Evolutionary conservation across 2,113 vertebrate species (phyloP), one percentile per base, ranked within the genome.

Genomic region (Rhinolophus sinicus): DNA sequence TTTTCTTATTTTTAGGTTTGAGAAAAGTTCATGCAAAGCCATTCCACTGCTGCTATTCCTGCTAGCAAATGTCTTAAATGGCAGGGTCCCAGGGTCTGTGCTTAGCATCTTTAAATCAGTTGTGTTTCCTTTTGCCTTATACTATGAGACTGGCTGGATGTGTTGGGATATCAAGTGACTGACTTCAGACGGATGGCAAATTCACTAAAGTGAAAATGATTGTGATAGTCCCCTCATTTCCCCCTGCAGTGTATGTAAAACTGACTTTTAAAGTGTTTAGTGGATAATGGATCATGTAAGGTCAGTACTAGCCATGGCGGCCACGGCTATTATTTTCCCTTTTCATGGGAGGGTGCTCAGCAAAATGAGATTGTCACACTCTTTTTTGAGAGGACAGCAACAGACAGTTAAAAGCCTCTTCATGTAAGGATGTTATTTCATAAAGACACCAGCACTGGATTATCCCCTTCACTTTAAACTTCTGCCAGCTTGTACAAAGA

Each of bases 381-480:
- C 97, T 98, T 98, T 98, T 98, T 97, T 98, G 97, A 98, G 98
- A 98, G 98, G 98, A 98, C 98, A 97, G 98, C 98, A 98, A 98
- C 98, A 99, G 99, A 99, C 99, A 98, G 99, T 99, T 99, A 99
- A 99, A 99, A 99, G 99, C 99, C 99, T 99, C 99, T 99, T 98
- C 99, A 98, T 99, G 99, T 99, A 98, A 99, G 99, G 98, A 99
- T 99, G 99, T 99, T 98, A 99, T 99, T 99, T 99, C 99, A 99
- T 99, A 99, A 98, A 99, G 99, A 99, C 99, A 99, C 99, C 98
- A 98, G 98, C 98, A 98, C 98, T 98, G 99, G 99, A 99, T 99
- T 99, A 99, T 99, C 99, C 98, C 98, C 98, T 98, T 98, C 98
- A 98, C 98, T 99, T 99, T 99, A 99, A 99, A 99, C 98, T 99